These are phyloP conservation scores for Galerucella pusilla DNA, from an alignment of 2,888 invertebrate genomes.

Conservation along the genomic window DNA sequence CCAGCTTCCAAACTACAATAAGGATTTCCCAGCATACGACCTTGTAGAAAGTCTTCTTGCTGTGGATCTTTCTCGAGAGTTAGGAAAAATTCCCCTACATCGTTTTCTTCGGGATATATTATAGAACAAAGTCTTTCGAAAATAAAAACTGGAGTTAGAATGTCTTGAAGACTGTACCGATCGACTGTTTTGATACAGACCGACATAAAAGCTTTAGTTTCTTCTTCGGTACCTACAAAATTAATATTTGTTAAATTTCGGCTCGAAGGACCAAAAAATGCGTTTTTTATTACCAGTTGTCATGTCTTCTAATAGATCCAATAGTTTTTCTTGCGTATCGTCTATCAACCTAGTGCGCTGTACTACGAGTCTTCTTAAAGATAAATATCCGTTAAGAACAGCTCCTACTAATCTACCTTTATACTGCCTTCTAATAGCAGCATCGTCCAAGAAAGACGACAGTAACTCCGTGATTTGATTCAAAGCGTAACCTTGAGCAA, in stretches of 20 bases:
- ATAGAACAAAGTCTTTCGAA: constrained; percentile 97
- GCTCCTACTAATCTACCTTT: constrained; percentile 87
- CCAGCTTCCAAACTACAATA: constrained; percentile 95
- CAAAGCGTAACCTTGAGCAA: constrained; percentile 92
- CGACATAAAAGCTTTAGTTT: constrained; percentile 97
- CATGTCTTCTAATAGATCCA: constrained; percentile 95
- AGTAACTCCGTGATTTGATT: constrained; percentile 88
- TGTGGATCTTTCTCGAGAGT: constrained; percentile 98
- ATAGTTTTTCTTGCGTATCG: constrained; percentile 94
- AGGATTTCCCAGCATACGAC: constrained; percentile 97
- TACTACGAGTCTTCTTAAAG: constrained; percentile 88
- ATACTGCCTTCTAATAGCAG: constrained; percentile 88
- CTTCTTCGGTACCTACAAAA: constrained; percentile 81
- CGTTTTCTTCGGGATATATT: constrained; percentile 97
- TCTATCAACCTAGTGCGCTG: constrained; percentile 95
- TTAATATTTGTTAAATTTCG: background rate
- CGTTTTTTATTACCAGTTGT: constrained; percentile 72
- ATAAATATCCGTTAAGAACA: constrained; percentile 93
- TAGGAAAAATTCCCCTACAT: constrained; percentile 95
- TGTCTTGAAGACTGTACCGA: constrained; percentile 90
- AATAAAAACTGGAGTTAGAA: constrained; percentile 96
- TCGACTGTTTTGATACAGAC: constrained; percentile 96
- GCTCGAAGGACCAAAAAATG: background rate
- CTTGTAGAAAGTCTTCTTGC: constrained; percentile 97
- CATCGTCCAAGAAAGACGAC: constrained; percentile 88